Percentiles rank a stretch among this genome's conserved stretches.
phyloP scores from a whole-genome alignment of 2,113 vertebrate genomes.

The Dipodomys stephensi region DNA sequence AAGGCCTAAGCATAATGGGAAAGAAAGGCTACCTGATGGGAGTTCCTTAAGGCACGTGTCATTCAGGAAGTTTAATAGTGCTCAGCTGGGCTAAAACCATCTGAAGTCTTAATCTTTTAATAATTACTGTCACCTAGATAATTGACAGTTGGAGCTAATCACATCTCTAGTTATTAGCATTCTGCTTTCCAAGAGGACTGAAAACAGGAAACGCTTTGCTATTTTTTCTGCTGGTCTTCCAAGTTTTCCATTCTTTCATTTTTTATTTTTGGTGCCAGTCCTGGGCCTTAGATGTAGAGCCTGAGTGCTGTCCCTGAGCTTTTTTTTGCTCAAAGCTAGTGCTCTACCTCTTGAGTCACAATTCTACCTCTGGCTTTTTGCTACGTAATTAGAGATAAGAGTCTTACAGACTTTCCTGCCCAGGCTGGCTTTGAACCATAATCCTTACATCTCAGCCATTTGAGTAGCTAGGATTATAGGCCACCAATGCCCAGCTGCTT shows the following conservation, averaged over 20 bases:
- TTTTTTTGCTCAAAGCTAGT: too few species aligned
- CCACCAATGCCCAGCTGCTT: not conserved
- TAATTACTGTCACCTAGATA: not conserved
- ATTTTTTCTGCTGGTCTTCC: not conserved
- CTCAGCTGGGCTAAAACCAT: not conserved
- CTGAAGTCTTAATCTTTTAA: not conserved
- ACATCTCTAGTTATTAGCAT: not conserved
- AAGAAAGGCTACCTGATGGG: not conserved
- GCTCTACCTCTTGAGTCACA: too few species aligned
- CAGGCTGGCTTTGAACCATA: too few species aligned
- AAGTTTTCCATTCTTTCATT: not conserved
- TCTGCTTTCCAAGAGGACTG: not conserved
- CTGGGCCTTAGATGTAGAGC: too few species aligned
- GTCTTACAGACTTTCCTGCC: too few species aligned
- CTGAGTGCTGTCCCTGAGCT: too few species aligned
- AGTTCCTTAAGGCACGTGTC: not conserved
- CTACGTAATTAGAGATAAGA: too few species aligned
- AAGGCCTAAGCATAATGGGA: not conserved
- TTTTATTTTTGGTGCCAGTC: too few species aligned
- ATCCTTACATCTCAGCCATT: too few species aligned
- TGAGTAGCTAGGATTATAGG: too few species aligned
- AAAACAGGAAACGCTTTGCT: not conserved
- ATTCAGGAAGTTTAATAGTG: not conserved
- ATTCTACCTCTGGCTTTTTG: too few species aligned
- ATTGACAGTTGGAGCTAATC: not conserved